phyloP scores from a whole-genome alignment of 2,113 vertebrate species.

The Semnornis frantzii region DNA sequence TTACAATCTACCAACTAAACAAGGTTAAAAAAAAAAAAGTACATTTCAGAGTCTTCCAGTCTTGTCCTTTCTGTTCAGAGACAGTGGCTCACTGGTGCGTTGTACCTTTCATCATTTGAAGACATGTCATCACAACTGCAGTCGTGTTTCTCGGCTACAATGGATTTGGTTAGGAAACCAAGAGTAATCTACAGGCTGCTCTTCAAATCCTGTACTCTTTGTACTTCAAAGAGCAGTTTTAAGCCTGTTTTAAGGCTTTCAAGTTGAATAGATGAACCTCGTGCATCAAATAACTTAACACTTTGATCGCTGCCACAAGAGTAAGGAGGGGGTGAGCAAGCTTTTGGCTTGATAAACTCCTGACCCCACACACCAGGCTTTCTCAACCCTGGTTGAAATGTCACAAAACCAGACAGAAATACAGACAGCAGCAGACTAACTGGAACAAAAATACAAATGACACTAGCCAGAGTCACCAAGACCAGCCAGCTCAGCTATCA shows the following conservation, averaged over 20 bases:
- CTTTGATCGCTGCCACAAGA: neutral
- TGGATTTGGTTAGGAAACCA: neutral
- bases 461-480: neutral
- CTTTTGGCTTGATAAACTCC: neutral
- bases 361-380: neutral
- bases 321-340: neutral
- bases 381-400: neutral
- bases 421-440: neutral
- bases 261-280: neutral
- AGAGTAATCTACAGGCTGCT: neutral
- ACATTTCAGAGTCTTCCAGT: constrained; percentile 3
- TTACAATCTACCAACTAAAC: constrained; percentile 6
- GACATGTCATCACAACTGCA: neutral
- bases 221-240: neutral
- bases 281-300: neutral
- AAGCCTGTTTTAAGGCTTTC: constrained; percentile 29
- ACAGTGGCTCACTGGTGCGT: neutral
- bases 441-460: neutral
- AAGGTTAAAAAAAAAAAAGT: neutral
- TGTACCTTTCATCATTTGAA: constrained; percentile 1
- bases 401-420: neutral
- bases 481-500: neutral
- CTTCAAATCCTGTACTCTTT: neutral
- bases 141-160: neutral
- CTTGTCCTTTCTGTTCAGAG: neutral